Evolutionary conservation across 2,797 vertebrate genomes (phyloP).

Genomic region (Oophaga sylvatica): DNA sequence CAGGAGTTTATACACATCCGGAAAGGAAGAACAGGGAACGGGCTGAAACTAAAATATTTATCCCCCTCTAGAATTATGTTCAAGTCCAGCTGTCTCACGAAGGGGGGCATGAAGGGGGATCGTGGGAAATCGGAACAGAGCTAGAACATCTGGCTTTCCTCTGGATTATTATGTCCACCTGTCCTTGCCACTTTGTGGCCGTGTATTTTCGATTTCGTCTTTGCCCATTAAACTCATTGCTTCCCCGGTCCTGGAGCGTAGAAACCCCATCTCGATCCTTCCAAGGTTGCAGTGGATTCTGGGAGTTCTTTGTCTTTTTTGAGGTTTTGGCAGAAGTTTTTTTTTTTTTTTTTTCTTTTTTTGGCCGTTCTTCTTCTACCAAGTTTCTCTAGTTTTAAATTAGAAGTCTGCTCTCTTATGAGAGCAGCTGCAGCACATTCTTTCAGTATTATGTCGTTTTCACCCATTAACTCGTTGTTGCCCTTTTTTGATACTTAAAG

Average conservation of each 20-base stretch:
- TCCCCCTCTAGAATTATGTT: conserved; percentile 44
- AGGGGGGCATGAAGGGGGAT: conserved; percentile 31
- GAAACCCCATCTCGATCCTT: not conserved
- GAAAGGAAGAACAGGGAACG: conserved; percentile 1
- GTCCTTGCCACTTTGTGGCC: conserved; percentile 48
- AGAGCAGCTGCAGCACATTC: conserved; percentile 28
- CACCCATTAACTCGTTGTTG: conserved; percentile 9
- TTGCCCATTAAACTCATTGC: not conserved
- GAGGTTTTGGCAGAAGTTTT: too few relatives aligned
- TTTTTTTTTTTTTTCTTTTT: not conserved
- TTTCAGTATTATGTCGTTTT: conserved; percentile 17
- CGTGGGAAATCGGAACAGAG: conserved; percentile 49
- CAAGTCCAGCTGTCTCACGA: conserved; percentile 50
- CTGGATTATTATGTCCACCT: conserved; percentile 57
- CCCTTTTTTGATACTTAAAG: not conserved
- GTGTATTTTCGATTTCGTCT: not conserved
- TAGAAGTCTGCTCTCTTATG: too few relatives aligned
- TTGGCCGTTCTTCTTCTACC: conserved; percentile 13
- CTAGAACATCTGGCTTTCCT: conserved; percentile 60
- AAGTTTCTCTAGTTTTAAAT: conserved; percentile 27
- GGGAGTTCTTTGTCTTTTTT: not conserved
- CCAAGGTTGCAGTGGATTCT: conserved; percentile 20
- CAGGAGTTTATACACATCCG: conserved; percentile 14
- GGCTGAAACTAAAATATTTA: conserved; percentile 61
- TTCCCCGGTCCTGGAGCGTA: not conserved